Evolutionary conservation across 2,797 vertebrate species (phyloP), one percentile per base, ranked within the genome.

Genomic region (Myotis vivesi): DNA sequence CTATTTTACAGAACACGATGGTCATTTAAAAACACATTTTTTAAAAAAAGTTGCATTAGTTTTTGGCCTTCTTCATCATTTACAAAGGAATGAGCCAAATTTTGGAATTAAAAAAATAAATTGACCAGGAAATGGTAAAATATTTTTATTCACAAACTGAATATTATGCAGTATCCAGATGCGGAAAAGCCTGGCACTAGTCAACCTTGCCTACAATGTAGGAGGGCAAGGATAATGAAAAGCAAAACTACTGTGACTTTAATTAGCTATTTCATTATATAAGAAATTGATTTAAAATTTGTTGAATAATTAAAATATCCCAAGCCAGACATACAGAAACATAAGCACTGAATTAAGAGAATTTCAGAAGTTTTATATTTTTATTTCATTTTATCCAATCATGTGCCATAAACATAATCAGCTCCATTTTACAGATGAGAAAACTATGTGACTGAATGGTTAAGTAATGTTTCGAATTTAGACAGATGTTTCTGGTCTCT

Each of bases 91-190:
- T 81, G 87, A 86, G 19, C 7, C 28, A 53, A 77, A 25, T 81
- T 94, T 93, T 77, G n/a, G 41, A 82, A 92, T 73, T 93, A 77
- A 77, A 55, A 88, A 92, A 93, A 79, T 12, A 89, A 89, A 57
- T 28, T 96, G 25, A 69, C 36, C 79, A 91, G 83, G 92, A 89
- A 91, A 76, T 94, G 55, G 41, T 55, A 81, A 49, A 82, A 89
- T 96, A 89, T 71, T 96, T 97, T 95, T 91, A 94, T 91, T 87
- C 83, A 96, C 36, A 95, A 95, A 84, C 36, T 94, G 66, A 81
- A 73, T 94, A 95, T 64, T 94, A 82, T 91, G 89, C 57, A 62
- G 84, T 71, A 80, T 92, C 89, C 66, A 92, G 88, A 94, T 96
- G 93, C 79, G 87, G 49, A 93, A 81, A 72, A 71, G 73, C 38